Percentiles rank a stretch among this genome's conserved stretches.
These are phyloP conservation scores for Hymenopus coronatus DNA, from an alignment of 2,888 invertebrate genomes.

Conservation along the genomic window DNA sequence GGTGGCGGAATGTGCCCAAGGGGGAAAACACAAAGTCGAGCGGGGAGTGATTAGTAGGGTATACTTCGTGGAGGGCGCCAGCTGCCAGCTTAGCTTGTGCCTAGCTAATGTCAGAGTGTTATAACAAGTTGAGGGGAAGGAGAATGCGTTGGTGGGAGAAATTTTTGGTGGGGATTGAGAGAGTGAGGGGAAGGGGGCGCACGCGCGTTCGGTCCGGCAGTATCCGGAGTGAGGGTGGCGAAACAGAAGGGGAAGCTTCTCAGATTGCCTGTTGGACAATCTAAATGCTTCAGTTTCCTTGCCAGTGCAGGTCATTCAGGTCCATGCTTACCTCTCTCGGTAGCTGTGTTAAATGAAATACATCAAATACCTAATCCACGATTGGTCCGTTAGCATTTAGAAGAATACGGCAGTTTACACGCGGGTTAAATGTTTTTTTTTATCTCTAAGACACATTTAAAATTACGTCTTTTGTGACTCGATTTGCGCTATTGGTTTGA, in stretches of 20 bases:
- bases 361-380: no score
- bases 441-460: no score
- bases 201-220: background rate
- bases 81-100: background rate
- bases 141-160: background rate
- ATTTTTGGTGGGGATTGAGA: background rate
- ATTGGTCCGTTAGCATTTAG: no score
- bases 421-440: no score
- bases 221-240: background rate
- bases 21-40: background rate
- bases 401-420: no score
- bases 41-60: background rate
- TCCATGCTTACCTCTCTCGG: no score
- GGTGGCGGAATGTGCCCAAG: constrained; percentile 20
- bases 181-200: background rate
- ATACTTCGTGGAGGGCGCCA: constrained; percentile 5
- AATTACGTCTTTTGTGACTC: no score
- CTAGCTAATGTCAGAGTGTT: background rate
- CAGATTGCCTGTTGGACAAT: background rate
- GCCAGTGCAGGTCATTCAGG: background rate
- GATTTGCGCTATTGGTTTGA: no score
- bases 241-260: background rate
- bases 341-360: no score
- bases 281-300: background rate
- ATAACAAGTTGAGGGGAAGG: background rate